phyloP scores from a whole-genome alignment of 23 tunicate species.

The Ciona savignyi region DNA sequence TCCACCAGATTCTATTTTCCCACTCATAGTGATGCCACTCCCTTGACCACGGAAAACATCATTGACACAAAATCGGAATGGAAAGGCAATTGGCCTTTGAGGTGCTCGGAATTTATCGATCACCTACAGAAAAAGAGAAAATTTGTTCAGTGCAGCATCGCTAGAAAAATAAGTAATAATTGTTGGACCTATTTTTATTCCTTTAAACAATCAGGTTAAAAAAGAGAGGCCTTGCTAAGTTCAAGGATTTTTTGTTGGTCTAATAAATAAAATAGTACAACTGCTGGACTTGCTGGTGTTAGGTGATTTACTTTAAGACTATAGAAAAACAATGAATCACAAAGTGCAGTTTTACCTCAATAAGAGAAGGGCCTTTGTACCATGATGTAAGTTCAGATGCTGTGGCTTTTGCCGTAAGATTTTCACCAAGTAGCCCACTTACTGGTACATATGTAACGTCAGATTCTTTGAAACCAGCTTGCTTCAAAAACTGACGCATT shows the following conservation, averaged over 20 bases:
- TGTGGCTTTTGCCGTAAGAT: conserved; percentile 27
- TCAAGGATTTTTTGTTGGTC: no score
- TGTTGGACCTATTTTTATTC: no score
- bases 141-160: no score
- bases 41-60: conserved; percentile 88
- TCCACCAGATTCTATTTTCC: conserved; percentile 93
- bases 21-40: conserved; percentile 66
- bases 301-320: no score
- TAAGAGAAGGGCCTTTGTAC: conserved; percentile 77
- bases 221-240: no score
- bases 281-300: no score
- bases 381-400: conserved; percentile 36
- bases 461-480: conserved; percentile 73
- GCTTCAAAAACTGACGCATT: conserved; percentile 50
- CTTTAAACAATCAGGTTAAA: no score
- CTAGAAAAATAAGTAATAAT: no score
- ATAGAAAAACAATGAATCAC: background rate
- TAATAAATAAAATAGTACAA: no score
- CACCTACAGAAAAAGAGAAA: conserved; percentile 18
- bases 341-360: background rate
- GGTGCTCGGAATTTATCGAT: conserved; percentile 79
- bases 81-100: conserved; percentile 53
- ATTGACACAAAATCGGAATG: conserved; percentile 79
- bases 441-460: conserved; percentile 82
- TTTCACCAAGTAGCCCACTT: conserved; percentile 85